Evolutionary conservation across 2,888 invertebrate genomes (phyloP).

Genomic region (Drosophila limbata): DNA sequence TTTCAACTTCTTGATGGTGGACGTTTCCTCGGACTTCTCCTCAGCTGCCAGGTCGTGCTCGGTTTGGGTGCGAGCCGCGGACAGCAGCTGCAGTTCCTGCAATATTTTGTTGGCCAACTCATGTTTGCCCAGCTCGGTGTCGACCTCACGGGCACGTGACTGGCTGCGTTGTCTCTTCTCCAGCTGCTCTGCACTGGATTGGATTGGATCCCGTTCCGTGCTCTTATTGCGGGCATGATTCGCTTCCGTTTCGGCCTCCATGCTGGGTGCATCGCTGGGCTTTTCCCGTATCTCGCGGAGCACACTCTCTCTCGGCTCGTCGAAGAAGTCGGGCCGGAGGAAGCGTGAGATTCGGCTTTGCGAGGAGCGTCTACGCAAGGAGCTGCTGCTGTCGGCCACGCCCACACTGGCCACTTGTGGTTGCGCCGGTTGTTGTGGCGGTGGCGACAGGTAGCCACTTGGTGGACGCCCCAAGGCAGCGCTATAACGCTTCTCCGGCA

Average conservation of each 20-base stretch:
- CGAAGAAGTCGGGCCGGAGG: conserved; percentile 92
- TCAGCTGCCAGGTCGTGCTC: conserved; percentile 59
- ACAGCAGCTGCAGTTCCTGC: conserved; percentile 83
- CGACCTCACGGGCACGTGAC: conserved; percentile 70
- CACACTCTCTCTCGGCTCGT: conserved; percentile 87
- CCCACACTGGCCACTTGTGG: conserved; percentile 12
- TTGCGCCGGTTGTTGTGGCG: conserved; percentile 22
- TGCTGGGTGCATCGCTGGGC: conserved; percentile 83
- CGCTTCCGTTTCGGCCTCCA: conserved; percentile 38
- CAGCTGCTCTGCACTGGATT: conserved; percentile 11
- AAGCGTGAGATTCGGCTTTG: conserved; percentile 90
- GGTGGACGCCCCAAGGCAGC: conserved; percentile 79
- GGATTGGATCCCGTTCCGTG: conserved; percentile 73
- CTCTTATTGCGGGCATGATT: conserved; percentile 82
- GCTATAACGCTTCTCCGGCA: conserved; percentile 77
- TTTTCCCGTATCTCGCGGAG: conserved; percentile 89
- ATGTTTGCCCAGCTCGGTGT: conserved; percentile 73
- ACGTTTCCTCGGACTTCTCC: conserved; percentile 48
- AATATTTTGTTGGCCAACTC: conserved; percentile 84
- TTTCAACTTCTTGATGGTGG: conserved; percentile 75
- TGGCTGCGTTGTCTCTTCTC: conserved; percentile 67
- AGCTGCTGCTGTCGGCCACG: conserved; percentile 67
- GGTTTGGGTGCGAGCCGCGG: conserved; percentile 76
- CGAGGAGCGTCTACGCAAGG: conserved; percentile 83
- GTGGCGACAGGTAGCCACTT: conserved; percentile 82